A percentile compares a stretch with the other conserved stretches of the same genome.
Conservation (phyloP, 1,140 invertebrate species). For the Melipona quadrifasciata region DNA sequence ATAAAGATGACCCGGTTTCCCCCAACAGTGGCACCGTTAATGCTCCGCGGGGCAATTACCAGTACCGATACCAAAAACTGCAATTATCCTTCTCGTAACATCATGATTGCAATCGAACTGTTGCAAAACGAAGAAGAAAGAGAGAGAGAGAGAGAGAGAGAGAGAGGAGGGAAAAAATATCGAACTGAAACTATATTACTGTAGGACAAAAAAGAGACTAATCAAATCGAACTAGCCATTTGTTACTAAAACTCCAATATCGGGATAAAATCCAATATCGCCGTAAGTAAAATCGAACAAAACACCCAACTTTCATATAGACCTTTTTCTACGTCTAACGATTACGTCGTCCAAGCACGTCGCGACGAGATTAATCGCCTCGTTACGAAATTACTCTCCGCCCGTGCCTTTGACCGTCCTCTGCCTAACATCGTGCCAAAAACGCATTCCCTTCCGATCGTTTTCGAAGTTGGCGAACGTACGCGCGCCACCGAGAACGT, state of each 20-base stretch:
- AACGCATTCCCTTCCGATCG: constrained; percentile 1
- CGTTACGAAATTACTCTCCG: constrained; percentile 6
- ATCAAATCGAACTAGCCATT: constrained; percentile 36
- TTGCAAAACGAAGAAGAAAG: not conserved
- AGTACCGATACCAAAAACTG: not conserved
- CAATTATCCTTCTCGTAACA: constrained; percentile 8
- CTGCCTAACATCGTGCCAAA: not conserved
- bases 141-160: not conserved
- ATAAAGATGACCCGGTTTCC: constrained; percentile 14
- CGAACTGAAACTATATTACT: constrained; percentile 10
- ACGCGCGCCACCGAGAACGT: too few species aligned
- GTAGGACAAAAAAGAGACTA: constrained; percentile 9
- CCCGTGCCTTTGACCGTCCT: not conserved
- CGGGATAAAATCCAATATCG: constrained; percentile 27
- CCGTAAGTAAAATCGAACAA: constrained; percentile 24
- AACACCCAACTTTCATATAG: not conserved
- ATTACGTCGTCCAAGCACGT: not conserved
- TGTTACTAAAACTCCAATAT: constrained; percentile 34
- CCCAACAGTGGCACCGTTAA: not conserved
- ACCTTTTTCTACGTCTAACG: not conserved
- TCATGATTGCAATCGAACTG: constrained; percentile 23
- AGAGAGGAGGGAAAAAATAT: not conserved
- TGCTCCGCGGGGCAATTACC: not conserved
- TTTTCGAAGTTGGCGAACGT: not conserved
- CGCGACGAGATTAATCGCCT: constrained; percentile 1